Evolutionary conservation across 2,888 invertebrate species (phyloP).

Genomic region (Zygogramma bicolorata): DNA sequence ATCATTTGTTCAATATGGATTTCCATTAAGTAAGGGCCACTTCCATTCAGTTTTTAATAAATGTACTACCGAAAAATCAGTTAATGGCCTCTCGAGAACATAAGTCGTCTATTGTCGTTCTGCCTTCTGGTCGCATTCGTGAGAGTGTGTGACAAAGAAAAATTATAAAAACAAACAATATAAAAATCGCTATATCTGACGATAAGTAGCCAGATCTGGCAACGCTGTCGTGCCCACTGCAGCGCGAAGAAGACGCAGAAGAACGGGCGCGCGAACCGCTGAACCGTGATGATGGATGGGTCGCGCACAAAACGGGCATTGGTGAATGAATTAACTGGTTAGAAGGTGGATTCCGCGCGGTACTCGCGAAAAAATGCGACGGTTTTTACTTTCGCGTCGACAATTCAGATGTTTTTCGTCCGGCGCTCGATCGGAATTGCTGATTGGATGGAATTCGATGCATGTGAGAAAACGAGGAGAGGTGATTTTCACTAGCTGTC

Average conservation of each 20-base stretch:
- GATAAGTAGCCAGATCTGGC: no score
- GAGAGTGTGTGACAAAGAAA: no score
- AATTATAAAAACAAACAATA: no score
- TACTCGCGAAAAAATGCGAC: constrained; percentile 13
- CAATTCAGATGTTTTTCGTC: not conserved
- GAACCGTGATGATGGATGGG: constrained; percentile 41
- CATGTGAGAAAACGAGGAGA: constrained; percentile 2
- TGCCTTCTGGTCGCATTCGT: no score
- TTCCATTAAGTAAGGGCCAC: no score
- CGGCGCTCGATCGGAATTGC: constrained; percentile 15
- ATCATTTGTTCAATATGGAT: no score
- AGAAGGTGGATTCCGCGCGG: constrained; percentile 15
- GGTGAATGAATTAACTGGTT: constrained; percentile 23
- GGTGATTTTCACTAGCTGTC: not conserved
- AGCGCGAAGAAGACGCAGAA: constrained; percentile 12
- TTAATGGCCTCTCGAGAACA: no score
- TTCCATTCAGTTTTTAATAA: no score
- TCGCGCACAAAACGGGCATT: constrained; percentile 35
- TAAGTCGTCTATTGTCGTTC: no score
- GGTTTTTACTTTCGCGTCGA: constrained; percentile 16
- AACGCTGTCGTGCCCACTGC: no score
- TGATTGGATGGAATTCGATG: constrained; percentile 13
- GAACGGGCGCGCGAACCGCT: constrained; percentile 29
- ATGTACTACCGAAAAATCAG: no score
- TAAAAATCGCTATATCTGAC: no score